A percentile compares a stretch with the other conserved stretches of the same genome.
phyloP scores from a whole-genome alignment of 2,888 invertebrate species.

The Apamea sordens region DNA sequence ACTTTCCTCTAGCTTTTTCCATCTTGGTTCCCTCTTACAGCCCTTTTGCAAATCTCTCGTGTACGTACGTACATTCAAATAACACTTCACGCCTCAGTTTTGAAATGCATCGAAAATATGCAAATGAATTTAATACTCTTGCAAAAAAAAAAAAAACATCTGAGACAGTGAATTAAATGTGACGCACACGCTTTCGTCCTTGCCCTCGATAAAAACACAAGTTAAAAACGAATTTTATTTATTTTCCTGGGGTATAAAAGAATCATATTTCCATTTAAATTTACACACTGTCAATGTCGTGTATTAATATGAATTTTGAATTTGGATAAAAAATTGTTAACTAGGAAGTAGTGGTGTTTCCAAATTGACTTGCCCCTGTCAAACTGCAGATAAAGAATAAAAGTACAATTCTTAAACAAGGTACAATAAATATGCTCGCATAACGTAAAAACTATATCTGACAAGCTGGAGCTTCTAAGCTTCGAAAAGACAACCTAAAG shows the following conservation, averaged over 20 bases:
- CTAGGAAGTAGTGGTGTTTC: constrained; percentile 45
- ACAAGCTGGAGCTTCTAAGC: neutral
- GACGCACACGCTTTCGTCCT: constrained; percentile 56
- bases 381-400: neutral
- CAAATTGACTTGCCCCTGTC: constrained; percentile 12
- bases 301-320: constrained; percentile 29
- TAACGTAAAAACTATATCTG: too few species aligned
- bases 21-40: constrained; percentile 47
- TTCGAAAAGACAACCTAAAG: constrained; percentile 1
- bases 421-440: neutral
- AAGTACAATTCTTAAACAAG: neutral
- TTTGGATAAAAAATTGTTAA: constrained; percentile 18
- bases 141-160: constrained; percentile 51
- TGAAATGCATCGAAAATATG: constrained; percentile 51
- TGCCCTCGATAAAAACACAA: constrained; percentile 54
- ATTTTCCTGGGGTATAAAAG: constrained; percentile 50
- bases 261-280: constrained; percentile 39
- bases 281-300: constrained; percentile 37
- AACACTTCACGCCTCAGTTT: constrained; percentile 44
- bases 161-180: constrained; percentile 53
- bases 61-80: constrained; percentile 32
- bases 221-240: constrained; percentile 49
- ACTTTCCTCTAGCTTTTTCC: constrained; percentile 54
- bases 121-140: constrained; percentile 30
- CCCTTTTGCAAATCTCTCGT: constrained; percentile 20